These are phyloP conservation scores for Parapristionchus giblindavisi DNA, from an alignment of 2,888 invertebrate genomes.

Conservation along the genomic window DNA sequence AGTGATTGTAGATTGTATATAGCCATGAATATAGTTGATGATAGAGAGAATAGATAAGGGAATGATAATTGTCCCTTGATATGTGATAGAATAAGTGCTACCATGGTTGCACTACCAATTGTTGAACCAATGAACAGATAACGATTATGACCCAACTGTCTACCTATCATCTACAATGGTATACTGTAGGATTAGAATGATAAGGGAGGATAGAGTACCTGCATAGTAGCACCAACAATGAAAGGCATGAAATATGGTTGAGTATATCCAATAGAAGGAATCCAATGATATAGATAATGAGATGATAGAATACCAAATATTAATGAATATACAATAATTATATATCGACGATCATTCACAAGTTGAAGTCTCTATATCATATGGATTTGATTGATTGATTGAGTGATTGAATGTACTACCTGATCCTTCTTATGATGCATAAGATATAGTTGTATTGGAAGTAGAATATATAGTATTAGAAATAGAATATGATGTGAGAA, in stretches of 20 bases:
- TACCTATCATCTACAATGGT: slow-evolving; percentile 43
- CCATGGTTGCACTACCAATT: slow-evolving; percentile 45
- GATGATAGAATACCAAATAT: slow-evolving; percentile 45
- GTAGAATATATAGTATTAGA: slow-evolving; percentile 9
- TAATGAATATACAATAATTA: slow-evolving; percentile 48
- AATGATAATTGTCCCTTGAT: slow-evolving; percentile 37
- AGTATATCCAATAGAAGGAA: slow-evolving; percentile 36
- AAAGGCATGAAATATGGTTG: slow-evolving; percentile 51
- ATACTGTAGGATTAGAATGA: slow-evolving; percentile 20
- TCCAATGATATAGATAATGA: slow-evolving; percentile 44
- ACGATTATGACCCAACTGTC: slow-evolving; percentile 42
- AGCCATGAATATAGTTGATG: slow-evolving; percentile 23
- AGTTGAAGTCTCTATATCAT: slow-evolving; percentile 42
- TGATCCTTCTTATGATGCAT: not conserved
- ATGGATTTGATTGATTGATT: not conserved
- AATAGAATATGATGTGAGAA: slow-evolving; percentile 28
- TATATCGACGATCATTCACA: slow-evolving; percentile 41
- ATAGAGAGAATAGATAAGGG: slow-evolving; percentile 38
- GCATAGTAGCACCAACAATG: slow-evolving; percentile 49
- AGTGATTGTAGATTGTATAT: slow-evolving; percentile 27
- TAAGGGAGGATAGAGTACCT: slow-evolving; percentile 29
- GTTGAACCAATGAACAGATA: slow-evolving; percentile 41
- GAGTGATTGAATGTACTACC: not conserved
- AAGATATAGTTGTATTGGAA: slow-evolving; percentile 14
- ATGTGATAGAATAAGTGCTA: not conserved